Base-by-base conservation (phyloP, 2,797 vertebrate species). In the Garrulus glandarius region DNA sequence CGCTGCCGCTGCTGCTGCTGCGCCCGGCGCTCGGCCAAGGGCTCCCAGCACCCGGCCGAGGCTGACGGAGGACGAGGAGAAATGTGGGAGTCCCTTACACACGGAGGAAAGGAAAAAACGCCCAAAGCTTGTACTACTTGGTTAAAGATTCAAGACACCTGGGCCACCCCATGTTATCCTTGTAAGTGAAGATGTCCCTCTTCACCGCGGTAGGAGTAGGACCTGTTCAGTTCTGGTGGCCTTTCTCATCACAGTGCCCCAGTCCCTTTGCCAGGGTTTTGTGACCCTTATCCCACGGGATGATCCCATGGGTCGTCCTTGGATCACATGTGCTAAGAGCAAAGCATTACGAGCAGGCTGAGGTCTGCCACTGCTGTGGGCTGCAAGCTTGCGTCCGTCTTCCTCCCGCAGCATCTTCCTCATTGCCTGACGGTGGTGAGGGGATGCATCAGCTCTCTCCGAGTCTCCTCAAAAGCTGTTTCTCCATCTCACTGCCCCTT, bases 201-300 rank as follows among this genome's bases (percentile, higher is more conserved):
- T 29, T 24, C 15, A 3, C 46, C 4, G 2, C 0, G 1, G 18
- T 0, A 34, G 34, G n/a, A 34, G 46, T 47, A 47, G 46, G 23
- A 55, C 7, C 43, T 24, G 36, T 18, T n/a, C 14, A 2, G 8
- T 32, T 46, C 37, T 19, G 17, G 18, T 9, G 64, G 78, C 47
- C 24, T 70, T 61, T 34, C 23, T 41, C 36, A 29, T 17, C 26
- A 11, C 50, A 20, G 44, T 15, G 36, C n/a, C 16, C 52, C 34
- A 36, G 22, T 1, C 5, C 30, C 36, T 41, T 32, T 11, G 11
- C 50, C 3, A 5, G 30, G 20, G n/a, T 17, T 84, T 43, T 34
- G 6, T 5, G 41, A 52, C 24, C 57, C 8, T 76, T 36, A 29
- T 37, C 56, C 65, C 17, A 18, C 0, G 2, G 53, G 26, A 41